Evolutionary conservation across 1,140 invertebrate genomes (phyloP).

Genomic region (Chelonus insularis): DNA sequence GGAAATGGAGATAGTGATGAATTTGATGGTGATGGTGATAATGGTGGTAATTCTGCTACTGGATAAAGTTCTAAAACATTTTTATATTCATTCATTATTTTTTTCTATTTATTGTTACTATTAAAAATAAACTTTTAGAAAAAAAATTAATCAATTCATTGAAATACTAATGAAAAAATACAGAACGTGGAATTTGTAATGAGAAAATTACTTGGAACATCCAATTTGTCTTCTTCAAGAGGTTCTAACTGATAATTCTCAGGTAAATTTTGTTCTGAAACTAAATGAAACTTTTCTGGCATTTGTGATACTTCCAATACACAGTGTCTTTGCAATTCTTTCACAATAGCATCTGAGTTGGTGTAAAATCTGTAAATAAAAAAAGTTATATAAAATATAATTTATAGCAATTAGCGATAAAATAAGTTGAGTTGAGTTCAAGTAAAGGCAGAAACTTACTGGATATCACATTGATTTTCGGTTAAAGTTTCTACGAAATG

Average conservation of each 20-base stretch:
- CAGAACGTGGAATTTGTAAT: too few species aligned
- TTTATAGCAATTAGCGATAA: too few species aligned
- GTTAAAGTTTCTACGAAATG: conserved; percentile 37
- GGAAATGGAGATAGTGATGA: too few species aligned
- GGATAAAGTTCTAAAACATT: too few species aligned
- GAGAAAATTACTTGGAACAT: conserved; percentile 31
- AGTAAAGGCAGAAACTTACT: not conserved
- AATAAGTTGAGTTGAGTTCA: too few species aligned
- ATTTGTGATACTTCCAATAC: conserved; percentile 31
- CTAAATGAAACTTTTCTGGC: conserved; percentile 21
- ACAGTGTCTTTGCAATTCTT: conserved; percentile 38
- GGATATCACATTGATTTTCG: not conserved
- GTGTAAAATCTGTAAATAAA: conserved; percentile 38
- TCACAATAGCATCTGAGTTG: conserved; percentile 33
- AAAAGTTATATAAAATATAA: conserved; percentile 1
- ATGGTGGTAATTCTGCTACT: too few species aligned
- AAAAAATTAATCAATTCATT: not conserved
- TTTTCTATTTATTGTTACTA: too few species aligned
- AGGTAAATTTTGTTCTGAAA: conserved; percentile 35
- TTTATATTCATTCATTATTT: too few species aligned
- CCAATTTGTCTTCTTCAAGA: not conserved
- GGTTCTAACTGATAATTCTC: conserved; percentile 40
- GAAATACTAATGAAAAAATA: too few species aligned
- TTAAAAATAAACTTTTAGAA: too few species aligned
- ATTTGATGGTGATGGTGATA: too few species aligned